Percentiles rank a stretch among this genome's conserved stretches.
These are phyloP conservation scores for Aphrocallistes beatrix DNA, from an alignment of 37 sponge, comb jelly and placozoan species.

Conservation along the genomic window DNA sequence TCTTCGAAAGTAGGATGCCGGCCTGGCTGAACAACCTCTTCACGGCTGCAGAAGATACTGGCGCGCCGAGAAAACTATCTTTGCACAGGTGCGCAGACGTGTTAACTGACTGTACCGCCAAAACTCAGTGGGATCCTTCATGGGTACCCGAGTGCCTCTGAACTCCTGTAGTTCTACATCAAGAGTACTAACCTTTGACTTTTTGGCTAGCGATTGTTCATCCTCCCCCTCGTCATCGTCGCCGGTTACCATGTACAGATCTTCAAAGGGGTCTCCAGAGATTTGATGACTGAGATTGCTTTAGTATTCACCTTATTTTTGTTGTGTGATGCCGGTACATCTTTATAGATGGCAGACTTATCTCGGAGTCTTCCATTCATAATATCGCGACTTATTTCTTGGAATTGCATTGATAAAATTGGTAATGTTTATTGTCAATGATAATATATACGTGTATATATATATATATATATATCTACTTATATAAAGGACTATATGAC, in stretches of 20 bases:
- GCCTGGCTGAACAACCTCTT: slow-evolving; percentile 17
- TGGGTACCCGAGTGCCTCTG: slow-evolving; percentile 7
- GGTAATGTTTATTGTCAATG: no score
- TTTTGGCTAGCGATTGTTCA: neutral
- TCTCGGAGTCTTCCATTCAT: neutral
- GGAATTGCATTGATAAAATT: neutral
- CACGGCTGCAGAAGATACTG: slow-evolving; percentile 19
- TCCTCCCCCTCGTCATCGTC: neutral
- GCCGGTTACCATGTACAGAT: neutral
- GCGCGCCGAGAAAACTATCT: slow-evolving; percentile 6
- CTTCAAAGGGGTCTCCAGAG: neutral
- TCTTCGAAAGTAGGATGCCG: slow-evolving; percentile 1
- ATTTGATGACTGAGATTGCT: slow-evolving; percentile 9
- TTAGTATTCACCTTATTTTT: neutral
- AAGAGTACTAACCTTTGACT: slow-evolving; percentile 15
- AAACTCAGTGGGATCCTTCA: slow-evolving; percentile 8
- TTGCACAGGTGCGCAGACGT: slow-evolving; percentile 17
- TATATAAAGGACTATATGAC: no score
- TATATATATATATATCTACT: no score
- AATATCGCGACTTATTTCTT: neutral
- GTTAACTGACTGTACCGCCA: slow-evolving; percentile 9
- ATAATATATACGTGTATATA: no score
- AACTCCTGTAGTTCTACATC: slow-evolving; percentile 15
- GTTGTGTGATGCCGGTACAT: neutral
- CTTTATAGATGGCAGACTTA: neutral